Conservation (phyloP, 2,113 vertebrate genomes). For the Theropithecus gelada region DNA sequence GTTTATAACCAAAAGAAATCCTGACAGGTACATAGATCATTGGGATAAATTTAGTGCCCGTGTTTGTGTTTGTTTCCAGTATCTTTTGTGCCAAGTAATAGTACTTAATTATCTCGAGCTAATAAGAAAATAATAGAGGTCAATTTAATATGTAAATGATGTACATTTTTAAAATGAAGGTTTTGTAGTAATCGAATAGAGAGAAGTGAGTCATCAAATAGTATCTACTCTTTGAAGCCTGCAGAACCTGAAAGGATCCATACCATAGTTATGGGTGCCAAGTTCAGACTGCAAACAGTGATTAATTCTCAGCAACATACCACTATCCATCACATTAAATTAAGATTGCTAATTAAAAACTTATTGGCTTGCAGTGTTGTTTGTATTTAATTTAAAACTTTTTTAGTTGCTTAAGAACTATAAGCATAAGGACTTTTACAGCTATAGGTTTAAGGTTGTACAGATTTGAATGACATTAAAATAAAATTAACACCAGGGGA, state of each 20-base stretch:
- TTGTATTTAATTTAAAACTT: constrained; percentile 61
- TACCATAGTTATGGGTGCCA: not conserved
- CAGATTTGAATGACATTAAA: constrained; percentile 52
- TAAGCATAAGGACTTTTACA: constrained; percentile 21
- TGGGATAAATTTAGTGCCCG: constrained; percentile 40
- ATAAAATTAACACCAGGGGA: constrained; percentile 51
- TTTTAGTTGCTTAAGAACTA: constrained; percentile 13
- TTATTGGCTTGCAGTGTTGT: constrained; percentile 43
- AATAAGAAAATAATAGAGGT: constrained; percentile 64
- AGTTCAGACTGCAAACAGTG: not conserved
- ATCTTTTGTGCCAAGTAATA: constrained; percentile 41
- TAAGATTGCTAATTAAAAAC: constrained; percentile 61
- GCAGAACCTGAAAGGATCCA: not conserved
- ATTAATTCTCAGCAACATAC: not conserved
- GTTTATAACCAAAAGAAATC: constrained; percentile 22
- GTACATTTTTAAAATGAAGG: constrained; percentile 45
- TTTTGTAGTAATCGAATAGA: constrained; percentile 37
- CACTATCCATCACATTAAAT: constrained; percentile 31
- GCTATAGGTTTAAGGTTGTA: constrained; percentile 33
- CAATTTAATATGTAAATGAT: constrained; percentile 58
- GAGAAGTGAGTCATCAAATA: constrained; percentile 28
- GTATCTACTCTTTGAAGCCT: constrained; percentile 22
- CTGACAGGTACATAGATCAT: constrained; percentile 50
- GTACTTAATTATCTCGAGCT: constrained; percentile 51
- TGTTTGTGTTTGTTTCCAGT: constrained; percentile 6